Conservation (phyloP, 2,797 vertebrate genomes). For the Scyliorhinus canicula region DNA sequence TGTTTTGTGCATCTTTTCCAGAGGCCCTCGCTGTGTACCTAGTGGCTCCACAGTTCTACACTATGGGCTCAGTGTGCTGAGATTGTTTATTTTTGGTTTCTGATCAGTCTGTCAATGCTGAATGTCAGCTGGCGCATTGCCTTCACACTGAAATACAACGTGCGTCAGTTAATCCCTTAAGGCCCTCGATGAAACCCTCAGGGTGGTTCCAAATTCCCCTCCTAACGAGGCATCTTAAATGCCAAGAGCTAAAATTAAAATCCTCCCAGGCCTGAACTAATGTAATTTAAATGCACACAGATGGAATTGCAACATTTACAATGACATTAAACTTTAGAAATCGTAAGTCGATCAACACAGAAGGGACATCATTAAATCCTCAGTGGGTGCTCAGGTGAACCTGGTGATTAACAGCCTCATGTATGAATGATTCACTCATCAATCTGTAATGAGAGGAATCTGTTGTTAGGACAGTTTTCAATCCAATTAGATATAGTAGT, state of each 20-base stretch:
- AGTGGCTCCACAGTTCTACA: not conserved
- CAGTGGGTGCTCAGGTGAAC: not conserved
- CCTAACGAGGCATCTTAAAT: not conserved
- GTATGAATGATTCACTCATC: not conserved
- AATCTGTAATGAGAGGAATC: not conserved
- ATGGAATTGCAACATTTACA: not conserved
- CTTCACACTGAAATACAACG: not conserved
- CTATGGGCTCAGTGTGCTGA: not conserved
- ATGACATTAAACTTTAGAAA: too few relatives aligned
- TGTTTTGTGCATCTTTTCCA: not conserved
- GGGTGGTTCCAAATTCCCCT: not conserved
- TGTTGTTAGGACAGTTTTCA: not conserved
- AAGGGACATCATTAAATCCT: not conserved
- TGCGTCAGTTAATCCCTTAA: not conserved
- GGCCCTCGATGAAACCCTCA: not conserved
- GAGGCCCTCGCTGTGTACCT: not conserved
- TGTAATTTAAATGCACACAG: not conserved
- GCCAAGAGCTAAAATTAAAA: not conserved
- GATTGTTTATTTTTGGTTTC: not conserved
- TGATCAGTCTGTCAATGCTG: not conserved
- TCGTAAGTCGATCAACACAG: not conserved
- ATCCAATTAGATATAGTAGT: not conserved
- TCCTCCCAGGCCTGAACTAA: not conserved
- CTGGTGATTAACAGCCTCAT: not conserved
- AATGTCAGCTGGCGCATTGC: not conserved